These are phyloP conservation scores for Periplaneta americana DNA, from an alignment of 1,140 invertebrate species.

Conservation along the genomic window DNA sequence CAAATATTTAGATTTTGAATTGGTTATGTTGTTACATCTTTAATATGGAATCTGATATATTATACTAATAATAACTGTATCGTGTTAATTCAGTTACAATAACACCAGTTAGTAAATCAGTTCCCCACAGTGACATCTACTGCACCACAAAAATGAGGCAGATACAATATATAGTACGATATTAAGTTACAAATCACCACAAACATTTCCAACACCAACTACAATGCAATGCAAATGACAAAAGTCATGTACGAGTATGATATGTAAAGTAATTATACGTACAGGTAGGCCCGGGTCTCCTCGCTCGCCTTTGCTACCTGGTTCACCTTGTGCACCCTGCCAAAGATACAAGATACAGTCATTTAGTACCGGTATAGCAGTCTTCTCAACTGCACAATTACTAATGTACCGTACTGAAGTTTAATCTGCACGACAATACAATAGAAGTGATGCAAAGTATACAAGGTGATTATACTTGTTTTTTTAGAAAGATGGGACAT, in stretches of 20 bases:
- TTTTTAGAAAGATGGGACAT: too few species aligned
- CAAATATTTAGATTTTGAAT: background rate
- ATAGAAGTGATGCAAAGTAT: too few species aligned
- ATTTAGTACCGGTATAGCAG: too few species aligned
- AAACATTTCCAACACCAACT: background rate
- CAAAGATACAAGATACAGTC: conserved; percentile 12
- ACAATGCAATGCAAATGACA: background rate
- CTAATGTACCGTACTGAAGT: too few species aligned
- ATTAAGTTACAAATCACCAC: background rate
- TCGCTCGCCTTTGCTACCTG: conserved; percentile 82
- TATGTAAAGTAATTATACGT: conserved; percentile 41
- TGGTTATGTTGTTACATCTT: background rate
- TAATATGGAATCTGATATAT: background rate
- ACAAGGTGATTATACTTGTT: too few species aligned
- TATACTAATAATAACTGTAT: background rate
- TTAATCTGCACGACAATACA: too few species aligned
- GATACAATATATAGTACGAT: background rate
- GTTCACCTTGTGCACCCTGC: conserved; percentile 86
- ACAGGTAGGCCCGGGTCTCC: conserved; percentile 88
- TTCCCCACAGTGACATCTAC: background rate
- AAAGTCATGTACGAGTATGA: background rate
- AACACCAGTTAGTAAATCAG: background rate
- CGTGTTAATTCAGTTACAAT: background rate
- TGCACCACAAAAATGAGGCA: background rate
- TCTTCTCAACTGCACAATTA: too few species aligned